phyloP scores from a whole-genome alignment of 2,888 invertebrate species.

The Cinara cedri region DNA sequence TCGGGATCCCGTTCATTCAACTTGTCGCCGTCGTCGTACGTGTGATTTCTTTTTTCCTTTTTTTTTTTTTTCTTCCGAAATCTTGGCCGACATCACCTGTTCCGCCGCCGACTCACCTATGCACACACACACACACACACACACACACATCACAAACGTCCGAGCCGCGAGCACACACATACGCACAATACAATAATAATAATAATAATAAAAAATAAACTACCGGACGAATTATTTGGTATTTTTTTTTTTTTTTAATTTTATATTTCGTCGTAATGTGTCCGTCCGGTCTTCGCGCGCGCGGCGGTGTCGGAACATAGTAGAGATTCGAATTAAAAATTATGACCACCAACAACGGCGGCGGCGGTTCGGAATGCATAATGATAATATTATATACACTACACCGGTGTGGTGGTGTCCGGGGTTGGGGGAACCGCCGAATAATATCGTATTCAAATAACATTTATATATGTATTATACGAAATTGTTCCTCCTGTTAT shows the following conservation, averaged over 20 bases:
- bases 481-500: slow-evolving; percentile 34
- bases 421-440: background rate
- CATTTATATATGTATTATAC: no score
- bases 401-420: background rate
- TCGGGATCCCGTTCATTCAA: slow-evolving; percentile 15
- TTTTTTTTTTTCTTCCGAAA: slow-evolving; percentile 32
- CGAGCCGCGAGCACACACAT: background rate
- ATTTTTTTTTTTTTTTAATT: slow-evolving; percentile 7
- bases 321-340: slow-evolving; percentile 54
- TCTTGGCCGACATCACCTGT: slow-evolving; percentile 36
- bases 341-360: slow-evolving; percentile 50
- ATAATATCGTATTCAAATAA: slow-evolving; percentile 12
- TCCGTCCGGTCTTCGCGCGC: slow-evolving; percentile 38
- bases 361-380: slow-evolving; percentile 23
- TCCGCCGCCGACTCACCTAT: slow-evolving; percentile 36
- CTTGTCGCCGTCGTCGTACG: background rate
- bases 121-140: slow-evolving; percentile 37
- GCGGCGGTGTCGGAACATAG: no score
- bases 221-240: slow-evolving; percentile 23
- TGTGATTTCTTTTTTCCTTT: background rate
- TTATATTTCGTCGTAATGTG: background rate
- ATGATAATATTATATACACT: no score
- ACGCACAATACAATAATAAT: slow-evolving; percentile 10
- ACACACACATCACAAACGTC: background rate
- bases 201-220: slow-evolving; percentile 14